A percentile compares a stretch with the other conserved stretches of the same genome.
These are phyloP conservation scores for Centrocercus urophasianus DNA, from an alignment of 2,113 vertebrate genomes.

Conservation along the genomic window DNA sequence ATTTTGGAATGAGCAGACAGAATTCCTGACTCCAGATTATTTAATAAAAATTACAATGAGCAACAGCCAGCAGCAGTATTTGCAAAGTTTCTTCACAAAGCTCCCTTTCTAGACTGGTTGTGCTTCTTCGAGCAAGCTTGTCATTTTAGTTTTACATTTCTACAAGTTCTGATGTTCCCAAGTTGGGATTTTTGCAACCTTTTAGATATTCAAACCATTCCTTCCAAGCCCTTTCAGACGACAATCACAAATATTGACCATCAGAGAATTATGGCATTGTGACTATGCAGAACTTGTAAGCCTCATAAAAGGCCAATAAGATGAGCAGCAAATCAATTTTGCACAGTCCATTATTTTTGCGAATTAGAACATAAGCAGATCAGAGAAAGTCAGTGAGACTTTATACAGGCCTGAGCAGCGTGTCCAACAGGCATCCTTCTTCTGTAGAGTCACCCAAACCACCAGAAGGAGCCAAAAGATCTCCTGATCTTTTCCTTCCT, in stretches of 20 bases:
- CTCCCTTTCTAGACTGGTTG: neutral
- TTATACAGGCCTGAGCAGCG: no score
- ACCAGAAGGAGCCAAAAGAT: neutral
- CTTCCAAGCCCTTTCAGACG: neutral
- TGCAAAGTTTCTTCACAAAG: neutral
- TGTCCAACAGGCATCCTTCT: neutral
- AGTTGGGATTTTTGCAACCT: neutral
- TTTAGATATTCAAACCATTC: neutral
- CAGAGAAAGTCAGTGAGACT: neutral
- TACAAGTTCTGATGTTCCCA: neutral
- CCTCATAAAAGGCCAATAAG: neutral
- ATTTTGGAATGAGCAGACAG: neutral
- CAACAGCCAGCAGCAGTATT: neutral
- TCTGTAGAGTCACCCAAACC: neutral
- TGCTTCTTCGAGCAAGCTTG: neutral
- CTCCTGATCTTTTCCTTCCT: neutral
- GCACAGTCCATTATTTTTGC: neutral
- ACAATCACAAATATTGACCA: neutral
- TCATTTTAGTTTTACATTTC: neutral
- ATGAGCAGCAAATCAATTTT: neutral
- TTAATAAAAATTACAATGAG: neutral
- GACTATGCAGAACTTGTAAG: neutral
- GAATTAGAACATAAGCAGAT: neutral
- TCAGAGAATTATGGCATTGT: fast-evolving
- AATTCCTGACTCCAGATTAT: neutral